Conservation (phyloP, 2,888 invertebrate genomes). For the Oligia strigilis region DNA sequence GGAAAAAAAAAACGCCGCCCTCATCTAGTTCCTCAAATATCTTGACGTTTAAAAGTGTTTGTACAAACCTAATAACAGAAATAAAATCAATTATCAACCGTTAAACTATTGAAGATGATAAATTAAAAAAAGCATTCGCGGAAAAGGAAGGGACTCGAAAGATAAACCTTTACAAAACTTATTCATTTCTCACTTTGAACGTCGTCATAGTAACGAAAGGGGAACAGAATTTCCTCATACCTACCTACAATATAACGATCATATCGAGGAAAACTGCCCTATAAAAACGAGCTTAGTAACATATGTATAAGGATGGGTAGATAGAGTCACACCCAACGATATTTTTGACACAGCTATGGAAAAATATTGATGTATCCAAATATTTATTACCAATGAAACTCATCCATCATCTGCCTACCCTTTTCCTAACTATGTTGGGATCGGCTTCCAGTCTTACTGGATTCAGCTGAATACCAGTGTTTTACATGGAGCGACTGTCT, state of each 20-base stretch:
- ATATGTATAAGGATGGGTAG: neutral
- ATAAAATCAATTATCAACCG: neutral
- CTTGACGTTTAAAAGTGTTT: neutral
- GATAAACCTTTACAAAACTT: neutral
- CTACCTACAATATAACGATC: neutral
- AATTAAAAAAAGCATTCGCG: neutral
- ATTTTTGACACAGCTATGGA: neutral
- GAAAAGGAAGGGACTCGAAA: neutral
- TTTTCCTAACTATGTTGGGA: too few species aligned
- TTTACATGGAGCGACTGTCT: too few species aligned
- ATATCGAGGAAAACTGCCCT: neutral
- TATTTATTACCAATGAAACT: neutral
- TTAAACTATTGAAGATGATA: neutral
- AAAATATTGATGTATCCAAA: neutral
- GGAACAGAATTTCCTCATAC: neutral
- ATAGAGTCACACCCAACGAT: neutral
- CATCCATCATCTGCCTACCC: too few species aligned
- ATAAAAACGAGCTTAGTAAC: neutral
- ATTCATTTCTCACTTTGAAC: neutral
- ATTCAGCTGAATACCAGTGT: too few species aligned
- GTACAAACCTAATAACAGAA: neutral
- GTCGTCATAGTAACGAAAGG: slow-evolving; percentile 18
- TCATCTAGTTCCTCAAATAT: neutral
- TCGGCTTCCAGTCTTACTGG: too few species aligned
- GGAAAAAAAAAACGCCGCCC: neutral